Conservation (phyloP, 2,113 vertebrate genomes). For the Ageneiosus marmoratus region DNA sequence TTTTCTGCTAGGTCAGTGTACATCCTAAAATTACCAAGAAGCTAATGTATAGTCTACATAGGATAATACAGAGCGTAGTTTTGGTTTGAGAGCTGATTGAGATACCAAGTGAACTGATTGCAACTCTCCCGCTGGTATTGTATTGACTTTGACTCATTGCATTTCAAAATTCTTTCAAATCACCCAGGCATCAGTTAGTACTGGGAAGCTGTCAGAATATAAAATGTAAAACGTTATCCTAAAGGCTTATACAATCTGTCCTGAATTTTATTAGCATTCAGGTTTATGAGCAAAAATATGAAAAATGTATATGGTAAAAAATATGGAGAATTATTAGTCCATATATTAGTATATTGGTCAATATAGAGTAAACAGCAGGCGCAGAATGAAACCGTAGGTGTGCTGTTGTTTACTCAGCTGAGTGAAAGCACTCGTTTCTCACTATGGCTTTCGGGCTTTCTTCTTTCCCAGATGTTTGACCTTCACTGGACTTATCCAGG, state of each 20-base stretch:
- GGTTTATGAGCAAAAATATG: neutral
- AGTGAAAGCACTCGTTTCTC: slow-evolving; percentile 64
- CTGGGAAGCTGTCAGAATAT: neutral
- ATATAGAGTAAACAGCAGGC: slow-evolving; percentile 88
- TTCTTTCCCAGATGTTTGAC: slow-evolving; percentile 75
- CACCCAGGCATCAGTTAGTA: neutral
- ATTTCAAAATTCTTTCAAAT: neutral
- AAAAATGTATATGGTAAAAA: neutral
- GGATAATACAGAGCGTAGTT: neutral
- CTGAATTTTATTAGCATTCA: neutral
- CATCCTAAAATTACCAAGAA: neutral
- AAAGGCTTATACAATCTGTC: neutral
- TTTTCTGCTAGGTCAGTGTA: neutral
- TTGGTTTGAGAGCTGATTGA: neutral
- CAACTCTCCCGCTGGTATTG: neutral
- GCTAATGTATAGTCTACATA: neutral
- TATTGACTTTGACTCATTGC: neutral
- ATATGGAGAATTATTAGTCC: neutral
- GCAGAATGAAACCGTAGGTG: slow-evolving; percentile 95
- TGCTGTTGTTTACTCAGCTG: slow-evolving; percentile 92
- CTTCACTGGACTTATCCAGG: slow-evolving; percentile 76
- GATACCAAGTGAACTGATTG: neutral
- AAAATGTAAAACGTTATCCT: neutral
- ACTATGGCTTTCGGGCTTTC: neutral
- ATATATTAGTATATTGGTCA: neutral